These are phyloP conservation scores for Accipiter virgatus DNA, from an alignment of 2,113 vertebrate genomes.

Conservation along the genomic window DNA sequence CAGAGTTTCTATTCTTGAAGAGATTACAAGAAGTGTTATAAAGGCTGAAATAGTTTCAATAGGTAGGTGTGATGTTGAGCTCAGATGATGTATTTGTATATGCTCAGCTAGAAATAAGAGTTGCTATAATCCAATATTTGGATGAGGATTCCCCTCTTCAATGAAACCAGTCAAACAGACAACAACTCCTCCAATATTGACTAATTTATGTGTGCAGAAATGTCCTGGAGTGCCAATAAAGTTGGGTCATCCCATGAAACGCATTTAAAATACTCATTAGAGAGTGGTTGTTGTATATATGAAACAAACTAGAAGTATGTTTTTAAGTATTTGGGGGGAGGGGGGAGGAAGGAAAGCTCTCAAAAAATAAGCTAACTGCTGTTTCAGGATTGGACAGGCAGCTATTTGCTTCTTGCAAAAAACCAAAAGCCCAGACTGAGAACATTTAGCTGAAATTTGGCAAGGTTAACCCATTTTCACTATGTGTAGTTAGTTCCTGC, in stretches of 20 bases:
- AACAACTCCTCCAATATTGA: not conserved
- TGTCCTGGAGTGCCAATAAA: not conserved
- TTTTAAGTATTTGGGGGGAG: not conserved
- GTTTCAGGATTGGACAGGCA: not conserved
- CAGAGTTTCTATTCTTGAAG: constrained; percentile 11
- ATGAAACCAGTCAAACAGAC: not conserved
- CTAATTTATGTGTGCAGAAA: not conserved
- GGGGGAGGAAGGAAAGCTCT: not conserved
- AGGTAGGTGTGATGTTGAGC: constrained; percentile 2
- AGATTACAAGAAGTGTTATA: constrained; percentile 6
- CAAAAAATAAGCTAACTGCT: not conserved
- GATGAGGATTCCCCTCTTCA: not conserved
- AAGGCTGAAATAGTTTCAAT: not conserved
- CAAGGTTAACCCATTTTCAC: not conserved
- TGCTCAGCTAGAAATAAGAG: not conserved
- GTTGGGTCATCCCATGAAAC: not conserved
- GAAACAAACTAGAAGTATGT: not conserved
- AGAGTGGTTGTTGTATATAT: not conserved
- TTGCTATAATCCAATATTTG: not conserved
- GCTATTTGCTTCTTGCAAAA: not conserved
- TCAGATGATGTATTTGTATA: not conserved
- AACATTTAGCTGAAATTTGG: not conserved
- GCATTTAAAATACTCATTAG: not conserved
- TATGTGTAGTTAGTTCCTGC: not conserved
- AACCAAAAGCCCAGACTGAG: not conserved